Conservation (phyloP, 1,140 invertebrate genomes). For the Formica exsecta region DNA sequence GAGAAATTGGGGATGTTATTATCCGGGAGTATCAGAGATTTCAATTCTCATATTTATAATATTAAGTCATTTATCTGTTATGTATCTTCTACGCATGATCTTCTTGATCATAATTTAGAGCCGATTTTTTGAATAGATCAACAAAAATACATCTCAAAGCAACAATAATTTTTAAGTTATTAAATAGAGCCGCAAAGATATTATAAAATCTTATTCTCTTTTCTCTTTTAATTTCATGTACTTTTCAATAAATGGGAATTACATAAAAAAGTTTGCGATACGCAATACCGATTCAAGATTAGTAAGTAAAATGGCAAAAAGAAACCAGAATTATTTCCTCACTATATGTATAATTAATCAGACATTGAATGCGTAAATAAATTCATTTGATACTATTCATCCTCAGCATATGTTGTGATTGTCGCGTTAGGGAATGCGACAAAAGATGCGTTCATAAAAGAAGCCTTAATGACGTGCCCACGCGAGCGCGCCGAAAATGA, state of each 20-base stretch:
- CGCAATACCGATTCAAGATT: neutral
- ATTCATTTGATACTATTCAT: constrained; percentile 28
- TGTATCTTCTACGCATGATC: neutral
- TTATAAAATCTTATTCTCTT: neutral
- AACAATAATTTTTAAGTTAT: neutral
- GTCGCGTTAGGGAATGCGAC: constrained; percentile 15
- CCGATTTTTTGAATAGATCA: neutral
- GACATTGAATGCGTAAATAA: constrained; percentile 16
- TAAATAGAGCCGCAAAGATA: too few relatives aligned
- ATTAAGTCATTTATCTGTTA: neutral
- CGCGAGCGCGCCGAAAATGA: constrained; percentile 62
- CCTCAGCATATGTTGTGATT: neutral
- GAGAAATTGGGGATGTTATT: constrained; percentile 3
- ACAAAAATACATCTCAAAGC: neutral
- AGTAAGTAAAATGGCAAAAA: constrained; percentile 2
- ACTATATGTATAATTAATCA: constrained; percentile 16
- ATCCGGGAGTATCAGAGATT: neutral
- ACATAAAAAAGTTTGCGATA: neutral
- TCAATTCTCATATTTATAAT: neutral
- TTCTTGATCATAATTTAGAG: neutral
- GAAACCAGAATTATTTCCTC: neutral
- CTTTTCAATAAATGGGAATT: neutral
- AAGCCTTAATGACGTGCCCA: constrained; percentile 59
- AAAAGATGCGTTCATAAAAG: constrained; percentile 26
- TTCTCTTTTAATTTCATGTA: neutral